Percentiles rank a stretch among this genome's conserved stretches.
Conservation (phyloP, 2,113 vertebrate species). For the Acinonyx jubatus region DNA sequence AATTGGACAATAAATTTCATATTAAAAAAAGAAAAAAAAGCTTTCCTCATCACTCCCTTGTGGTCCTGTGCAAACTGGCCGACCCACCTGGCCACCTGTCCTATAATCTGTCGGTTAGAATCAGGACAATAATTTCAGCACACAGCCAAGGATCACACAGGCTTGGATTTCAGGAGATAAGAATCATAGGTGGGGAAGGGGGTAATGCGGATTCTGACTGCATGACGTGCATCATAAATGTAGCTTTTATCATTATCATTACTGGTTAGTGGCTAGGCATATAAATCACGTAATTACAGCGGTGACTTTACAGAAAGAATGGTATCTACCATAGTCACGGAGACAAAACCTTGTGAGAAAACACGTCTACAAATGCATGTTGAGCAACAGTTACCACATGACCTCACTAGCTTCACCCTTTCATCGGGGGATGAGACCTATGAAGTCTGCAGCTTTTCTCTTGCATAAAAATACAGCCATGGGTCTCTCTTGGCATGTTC, state of each 20-base stretch:
- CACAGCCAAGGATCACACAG: fast-evolving
- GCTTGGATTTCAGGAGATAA: no score
- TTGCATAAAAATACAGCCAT: fast-evolving
- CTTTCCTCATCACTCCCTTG: fast-evolving
- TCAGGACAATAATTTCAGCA: neutral
- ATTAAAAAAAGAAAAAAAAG: no score
- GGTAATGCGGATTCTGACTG: fast-evolving
- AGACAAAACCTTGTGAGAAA: neutral
- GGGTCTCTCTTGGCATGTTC: neutral
- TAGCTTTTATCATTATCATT: neutral
- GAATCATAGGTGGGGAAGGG: fast-evolving
- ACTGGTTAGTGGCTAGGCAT: fast-evolving
- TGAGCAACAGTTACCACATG: fast-evolving
- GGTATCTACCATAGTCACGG: fast-evolving
- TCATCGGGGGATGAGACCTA: fast-evolving
- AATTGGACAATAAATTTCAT: no score
- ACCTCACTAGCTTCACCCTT: fast-evolving
- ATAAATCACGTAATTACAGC: fast-evolving
- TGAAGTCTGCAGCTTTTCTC: fast-evolving
- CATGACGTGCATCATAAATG: fast-evolving
- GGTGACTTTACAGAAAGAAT: neutral
- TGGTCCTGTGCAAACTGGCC: neutral
- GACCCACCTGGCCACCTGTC: neutral
- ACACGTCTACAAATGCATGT: fast-evolving
- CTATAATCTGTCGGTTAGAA: no score